Base-by-base conservation (phyloP, 1,140 invertebrate genomes). In the Copidosoma floridanum region DNA sequence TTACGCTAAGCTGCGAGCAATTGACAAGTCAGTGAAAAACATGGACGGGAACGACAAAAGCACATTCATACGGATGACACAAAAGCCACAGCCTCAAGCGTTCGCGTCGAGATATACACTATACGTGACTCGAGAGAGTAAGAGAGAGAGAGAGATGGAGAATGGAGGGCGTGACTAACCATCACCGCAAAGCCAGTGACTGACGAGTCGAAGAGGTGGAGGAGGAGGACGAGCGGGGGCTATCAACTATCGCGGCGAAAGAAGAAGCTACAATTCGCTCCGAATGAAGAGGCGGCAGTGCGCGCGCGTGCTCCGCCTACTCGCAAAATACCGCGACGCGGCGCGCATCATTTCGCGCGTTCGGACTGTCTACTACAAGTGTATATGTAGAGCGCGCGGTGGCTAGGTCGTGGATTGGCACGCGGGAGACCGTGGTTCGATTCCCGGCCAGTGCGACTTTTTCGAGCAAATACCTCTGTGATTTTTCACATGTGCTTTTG, bases 221-320 rank as follows among this genome's bases (percentile, higher is more conserved):
- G n/a, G n/a, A n/a, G n/a, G 59, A 62, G 60, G 60, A 62, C 53
- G 60, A 56, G 24, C 53, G 57, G 47, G 53, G 52, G 52, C 60
- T 62, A 56, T 56, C 57, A 62, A 56, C 55, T 16, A 61, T 55
- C 43, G 38, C 26, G 38, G 40, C 60, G 54, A 56, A 56, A 57
- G 46, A 56, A 57, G 46, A 62, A 57, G 53, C 32, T 43, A 38
- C 29, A 46, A 10, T 62, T 44, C n/a, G n/a, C n/a, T n/a, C 47
- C 32, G 26, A 56, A 47, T 48, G n/a, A n/a, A n/a, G n/a, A n/a
- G n/a, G n/a, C n/a, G 38, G 23, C 53, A 53, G 57, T 62, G 60
- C 52, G 59, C 60, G 8, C 21, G 18, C 2, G 24, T 35, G 60
- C 60, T 62, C 60, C 60, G 60, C 60, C 60, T 62, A 62, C 60